A percentile compares a stretch with the other conserved stretches of the same genome.
Evolutionary conservation across 2,797 vertebrate genomes (phyloP).

Genomic region (Peromyscus melanophrys): DNA sequence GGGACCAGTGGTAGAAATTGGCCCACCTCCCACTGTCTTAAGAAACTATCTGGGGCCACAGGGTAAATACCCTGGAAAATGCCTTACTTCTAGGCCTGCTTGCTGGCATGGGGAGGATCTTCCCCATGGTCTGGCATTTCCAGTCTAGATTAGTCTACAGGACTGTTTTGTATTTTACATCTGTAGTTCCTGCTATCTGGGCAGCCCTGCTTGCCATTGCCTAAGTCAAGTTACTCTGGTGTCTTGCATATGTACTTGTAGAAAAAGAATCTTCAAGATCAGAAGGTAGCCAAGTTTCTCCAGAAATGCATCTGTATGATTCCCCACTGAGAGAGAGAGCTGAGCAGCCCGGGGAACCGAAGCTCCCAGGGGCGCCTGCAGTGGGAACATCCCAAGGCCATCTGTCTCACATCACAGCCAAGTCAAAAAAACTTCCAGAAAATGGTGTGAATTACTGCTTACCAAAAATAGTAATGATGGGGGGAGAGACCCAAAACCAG

Average conservation of each 20-base stretch:
- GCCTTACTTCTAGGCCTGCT: neutral
- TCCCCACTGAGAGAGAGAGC: neutral
- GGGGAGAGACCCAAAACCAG: neutral
- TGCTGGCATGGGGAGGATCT: neutral
- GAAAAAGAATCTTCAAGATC: constrained; percentile 36
- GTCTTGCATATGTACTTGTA: constrained; percentile 31
- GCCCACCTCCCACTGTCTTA: neutral
- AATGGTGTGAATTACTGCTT: constrained; percentile 61
- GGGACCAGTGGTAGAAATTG: neutral
- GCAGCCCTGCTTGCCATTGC: neutral
- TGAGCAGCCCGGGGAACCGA: neutral
- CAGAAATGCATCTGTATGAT: constrained; percentile 38
- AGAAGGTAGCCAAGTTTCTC: constrained; percentile 37
- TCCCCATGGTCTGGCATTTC: neutral
- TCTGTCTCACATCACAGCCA: constrained; percentile 49
- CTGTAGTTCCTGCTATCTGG: neutral
- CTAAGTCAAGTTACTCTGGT: constrained; percentile 34
- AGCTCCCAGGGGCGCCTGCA: neutral
- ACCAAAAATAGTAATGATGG: constrained; percentile 47
- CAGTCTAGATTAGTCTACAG: neutral
- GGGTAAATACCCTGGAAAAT: neutral
- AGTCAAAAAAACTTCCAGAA: constrained; percentile 50
- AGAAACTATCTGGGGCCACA: neutral
- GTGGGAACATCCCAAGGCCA: constrained; percentile 38
- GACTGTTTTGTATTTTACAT: constrained; percentile 23